phyloP scores from a whole-genome alignment of 2,888 invertebrate species.

The Iselma pallidipennis region DNA sequence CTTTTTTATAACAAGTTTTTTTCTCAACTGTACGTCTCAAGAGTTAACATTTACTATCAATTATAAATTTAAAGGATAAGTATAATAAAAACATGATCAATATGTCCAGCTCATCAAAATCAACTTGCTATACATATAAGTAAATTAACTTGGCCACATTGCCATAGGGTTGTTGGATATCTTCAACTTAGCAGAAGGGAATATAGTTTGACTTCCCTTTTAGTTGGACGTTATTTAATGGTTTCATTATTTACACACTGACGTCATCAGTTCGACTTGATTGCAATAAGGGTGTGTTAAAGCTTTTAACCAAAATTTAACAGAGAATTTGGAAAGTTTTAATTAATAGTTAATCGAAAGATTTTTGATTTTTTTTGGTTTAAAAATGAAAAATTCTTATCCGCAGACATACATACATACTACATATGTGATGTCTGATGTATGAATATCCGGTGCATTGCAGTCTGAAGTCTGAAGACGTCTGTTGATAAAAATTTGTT shows the following conservation, averaged over 20 bases:
- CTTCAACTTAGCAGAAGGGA: not conserved
- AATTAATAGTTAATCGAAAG: too few species aligned
- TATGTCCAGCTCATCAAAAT: not conserved
- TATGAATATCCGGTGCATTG: too few species aligned
- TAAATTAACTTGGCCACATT: not conserved
- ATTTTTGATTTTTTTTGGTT: too few species aligned
- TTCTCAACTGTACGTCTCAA: too few species aligned
- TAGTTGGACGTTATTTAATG: slow-evolving; percentile 1
- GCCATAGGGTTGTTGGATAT: not conserved
- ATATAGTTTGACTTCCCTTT: not conserved
- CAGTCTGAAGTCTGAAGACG: too few species aligned
- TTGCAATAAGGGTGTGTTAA: not conserved
- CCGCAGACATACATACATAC: not conserved
- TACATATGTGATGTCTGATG: too few species aligned
- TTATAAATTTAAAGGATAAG: not conserved
- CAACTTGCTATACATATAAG: not conserved
- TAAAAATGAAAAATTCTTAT: not conserved
- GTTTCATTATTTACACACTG: slow-evolving; percentile 3
- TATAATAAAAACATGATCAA: not conserved
- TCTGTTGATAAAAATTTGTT: not conserved
- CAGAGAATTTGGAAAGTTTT: too few species aligned
- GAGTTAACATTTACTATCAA: too few species aligned
- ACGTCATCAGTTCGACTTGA: not conserved
- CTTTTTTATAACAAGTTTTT: too few species aligned
- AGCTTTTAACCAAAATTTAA: too few species aligned